Evolutionary conservation across 2,797 vertebrate genomes (phyloP).

Genomic region (Leucoraja ocellata): DNA sequence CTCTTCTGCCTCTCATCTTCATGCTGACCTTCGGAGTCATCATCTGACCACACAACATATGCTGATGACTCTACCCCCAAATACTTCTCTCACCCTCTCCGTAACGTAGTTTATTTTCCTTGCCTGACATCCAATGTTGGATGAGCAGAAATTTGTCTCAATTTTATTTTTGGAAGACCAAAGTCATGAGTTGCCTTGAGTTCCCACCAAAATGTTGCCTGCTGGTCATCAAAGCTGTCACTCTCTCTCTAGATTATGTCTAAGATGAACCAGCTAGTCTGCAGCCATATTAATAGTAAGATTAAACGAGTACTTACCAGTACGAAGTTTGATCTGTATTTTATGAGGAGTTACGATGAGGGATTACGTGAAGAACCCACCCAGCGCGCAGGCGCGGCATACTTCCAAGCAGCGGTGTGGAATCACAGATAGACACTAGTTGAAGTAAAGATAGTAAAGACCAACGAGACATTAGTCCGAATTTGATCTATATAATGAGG

Average conservation of each 20-base stretch:
- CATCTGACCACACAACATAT: not conserved
- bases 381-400: no score
- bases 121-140: not conserved
- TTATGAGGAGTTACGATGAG: no score
- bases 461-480: no score
- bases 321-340: no score
- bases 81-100: not conserved
- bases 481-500: no score
- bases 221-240: not conserved
- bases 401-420: no score
- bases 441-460: no score
- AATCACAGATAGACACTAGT: no score
- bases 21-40: not conserved
- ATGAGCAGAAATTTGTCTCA: not conserved
- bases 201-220: not conserved
- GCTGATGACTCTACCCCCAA: not conserved
- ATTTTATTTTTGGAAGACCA: not conserved
- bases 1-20: not conserved
- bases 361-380: no score
- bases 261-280: not conserved
- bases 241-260: not conserved
- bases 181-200: not conserved
- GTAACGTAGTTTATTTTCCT: not conserved
- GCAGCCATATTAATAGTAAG: not conserved
- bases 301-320: no score